Percentiles rank a stretch among this genome's conserved stretches.
Conservation (phyloP, 2,797 vertebrate genomes). For the Pseudochaenichthys georgianus region DNA sequence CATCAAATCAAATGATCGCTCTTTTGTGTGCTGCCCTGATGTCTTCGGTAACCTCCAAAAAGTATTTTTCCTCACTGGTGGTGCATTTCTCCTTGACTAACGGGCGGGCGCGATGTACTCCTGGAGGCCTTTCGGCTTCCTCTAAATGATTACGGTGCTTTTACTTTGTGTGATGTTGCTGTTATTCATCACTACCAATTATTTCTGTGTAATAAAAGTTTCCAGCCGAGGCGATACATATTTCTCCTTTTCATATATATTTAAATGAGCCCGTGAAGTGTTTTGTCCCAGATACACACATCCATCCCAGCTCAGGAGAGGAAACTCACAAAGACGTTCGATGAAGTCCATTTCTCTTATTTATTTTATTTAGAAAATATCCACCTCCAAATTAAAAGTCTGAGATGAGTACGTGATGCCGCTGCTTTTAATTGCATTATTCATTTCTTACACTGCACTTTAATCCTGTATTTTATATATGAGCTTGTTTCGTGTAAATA, state of each 20-base stretch:
- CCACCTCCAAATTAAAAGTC: slow-evolving; percentile 23
- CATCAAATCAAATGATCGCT: too few relatives aligned
- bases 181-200: neutral
- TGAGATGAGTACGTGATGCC: neutral
- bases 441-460: too few relatives aligned
- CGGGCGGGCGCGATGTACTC: neutral
- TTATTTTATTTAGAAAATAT: neutral
- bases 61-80: neutral
- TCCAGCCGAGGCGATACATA: neutral
- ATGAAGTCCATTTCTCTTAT: neutral
- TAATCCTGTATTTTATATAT: too few relatives aligned
- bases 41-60: too few relatives aligned
- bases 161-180: neutral
- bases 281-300: neutral
- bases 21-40: too few relatives aligned
- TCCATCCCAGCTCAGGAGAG: neutral
- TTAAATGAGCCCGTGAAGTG: neutral
- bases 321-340: neutral
- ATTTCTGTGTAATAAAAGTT: slow-evolving; percentile 5
- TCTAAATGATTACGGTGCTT: neutral
- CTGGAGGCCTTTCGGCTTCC: neutral
- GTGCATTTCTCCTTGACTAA: neutral
- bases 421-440: too few relatives aligned
- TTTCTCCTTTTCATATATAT: slow-evolving; percentile 3
- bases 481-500: too few relatives aligned